Evolutionary conservation across 1,140 invertebrate genomes (phyloP).

Genomic region (Neuroterus valhalla): DNA sequence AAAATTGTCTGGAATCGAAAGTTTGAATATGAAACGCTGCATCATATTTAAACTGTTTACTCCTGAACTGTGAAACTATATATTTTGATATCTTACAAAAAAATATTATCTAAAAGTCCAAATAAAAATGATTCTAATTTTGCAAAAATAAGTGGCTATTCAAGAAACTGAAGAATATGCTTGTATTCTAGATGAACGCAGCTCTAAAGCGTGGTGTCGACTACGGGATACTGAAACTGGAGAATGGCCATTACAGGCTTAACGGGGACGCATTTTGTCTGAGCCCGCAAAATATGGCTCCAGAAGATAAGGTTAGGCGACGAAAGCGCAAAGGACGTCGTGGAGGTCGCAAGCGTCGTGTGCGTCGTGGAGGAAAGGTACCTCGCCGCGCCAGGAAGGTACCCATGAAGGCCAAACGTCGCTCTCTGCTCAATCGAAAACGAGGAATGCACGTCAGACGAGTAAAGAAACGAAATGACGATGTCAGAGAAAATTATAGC

Average conservation of each 20-base stretch:
- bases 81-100: no score
- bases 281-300: neutral
- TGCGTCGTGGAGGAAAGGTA: conserved; percentile 26
- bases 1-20: no score
- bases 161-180: conserved; percentile 18
- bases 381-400: neutral
- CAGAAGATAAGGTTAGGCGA: neutral
- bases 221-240: conserved; percentile 64
- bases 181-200: conserved; percentile 57
- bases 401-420: neutral
- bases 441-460: conserved; percentile 20
- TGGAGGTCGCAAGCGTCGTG: conserved; percentile 39
- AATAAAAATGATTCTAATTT: conserved; percentile 21
- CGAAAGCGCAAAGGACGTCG: conserved; percentile 34
- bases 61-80: no score
- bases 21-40: no score
- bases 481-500: neutral
- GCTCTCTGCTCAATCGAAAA: neutral
- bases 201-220: conserved; percentile 67
- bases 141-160: neutral
- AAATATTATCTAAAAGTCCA: no score
- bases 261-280: conserved; percentile 49
- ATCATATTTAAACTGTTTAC: no score
- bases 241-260: conserved; percentile 59
- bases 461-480: conserved; percentile 5